These are phyloP conservation scores for Zalophus californianus DNA, from an alignment of 2,797 vertebrate species.

Conservation along the genomic window DNA sequence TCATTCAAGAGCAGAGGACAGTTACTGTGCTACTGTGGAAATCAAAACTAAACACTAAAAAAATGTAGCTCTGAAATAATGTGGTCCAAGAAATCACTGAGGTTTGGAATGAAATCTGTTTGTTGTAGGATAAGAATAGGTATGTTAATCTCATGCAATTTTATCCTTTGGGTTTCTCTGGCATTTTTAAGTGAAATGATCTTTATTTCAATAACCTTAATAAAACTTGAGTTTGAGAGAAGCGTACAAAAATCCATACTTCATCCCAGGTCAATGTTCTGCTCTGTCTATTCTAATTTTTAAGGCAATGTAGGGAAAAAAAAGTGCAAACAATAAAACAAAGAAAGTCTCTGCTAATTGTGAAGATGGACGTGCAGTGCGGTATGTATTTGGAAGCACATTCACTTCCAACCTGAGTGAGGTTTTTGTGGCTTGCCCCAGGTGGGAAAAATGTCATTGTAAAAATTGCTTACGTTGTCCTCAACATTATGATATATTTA, in stretches of 20 bases:
- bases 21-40: constrained; percentile 30
- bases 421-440: constrained; percentile 72
- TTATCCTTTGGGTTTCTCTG: constrained; percentile 71
- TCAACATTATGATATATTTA: constrained; percentile 76
- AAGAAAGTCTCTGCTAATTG: neutral
- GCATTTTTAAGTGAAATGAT: constrained; percentile 74
- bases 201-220: constrained; percentile 78
- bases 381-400: constrained; percentile 25
- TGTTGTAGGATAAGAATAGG: constrained; percentile 74
- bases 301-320: constrained; percentile 51
- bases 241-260: constrained; percentile 71
- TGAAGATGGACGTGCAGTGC: neutral
- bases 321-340: constrained; percentile 59
- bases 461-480: constrained; percentile 71
- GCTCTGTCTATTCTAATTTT: constrained; percentile 76
- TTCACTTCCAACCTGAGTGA: constrained; percentile 55
- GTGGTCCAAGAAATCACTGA: constrained; percentile 58
- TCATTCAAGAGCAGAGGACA: neutral
- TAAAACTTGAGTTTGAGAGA: constrained; percentile 71
- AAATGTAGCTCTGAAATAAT: constrained; percentile 41
- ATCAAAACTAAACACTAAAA: constrained; percentile 59
- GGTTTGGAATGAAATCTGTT: constrained; percentile 70
- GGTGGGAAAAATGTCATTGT: constrained; percentile 8
- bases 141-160: constrained; percentile 74
- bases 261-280: constrained; percentile 78